phyloP scores from a whole-genome alignment of 2,113 vertebrate species.

The Anseranas semipalmata region DNA sequence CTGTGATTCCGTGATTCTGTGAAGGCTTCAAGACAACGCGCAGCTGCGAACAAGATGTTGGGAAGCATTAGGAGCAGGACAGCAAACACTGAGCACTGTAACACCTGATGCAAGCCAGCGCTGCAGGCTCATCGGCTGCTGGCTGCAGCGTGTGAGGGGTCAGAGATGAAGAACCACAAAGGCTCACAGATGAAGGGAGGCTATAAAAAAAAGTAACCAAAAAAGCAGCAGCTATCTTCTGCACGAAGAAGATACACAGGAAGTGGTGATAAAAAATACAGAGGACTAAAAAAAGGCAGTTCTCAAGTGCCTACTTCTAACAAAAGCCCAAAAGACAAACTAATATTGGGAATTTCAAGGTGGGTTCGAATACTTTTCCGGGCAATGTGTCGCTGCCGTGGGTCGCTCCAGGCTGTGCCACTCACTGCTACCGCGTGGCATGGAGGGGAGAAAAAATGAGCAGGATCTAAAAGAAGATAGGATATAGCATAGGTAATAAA shows the following conservation, averaged over 20 bases:
- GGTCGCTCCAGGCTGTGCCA: not conserved
- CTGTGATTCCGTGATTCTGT: too few species aligned
- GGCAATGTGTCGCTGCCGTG: not conserved
- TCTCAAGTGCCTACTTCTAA: not conserved
- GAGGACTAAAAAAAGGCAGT: not conserved
- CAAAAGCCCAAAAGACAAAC: not conserved
- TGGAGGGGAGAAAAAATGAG: not conserved
- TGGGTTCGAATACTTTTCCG: not conserved
- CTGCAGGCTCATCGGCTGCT: not conserved
- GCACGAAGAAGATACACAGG: not conserved
- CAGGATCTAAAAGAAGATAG: accelerated
- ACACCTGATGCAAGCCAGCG: not conserved
- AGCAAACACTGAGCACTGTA: not conserved
- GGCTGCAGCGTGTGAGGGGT: not conserved
- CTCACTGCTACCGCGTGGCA: not conserved
- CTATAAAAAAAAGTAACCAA: not conserved
- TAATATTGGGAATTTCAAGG: not conserved
- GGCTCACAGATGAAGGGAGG: not conserved
- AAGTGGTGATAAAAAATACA: not conserved
- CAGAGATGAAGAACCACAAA: not conserved
- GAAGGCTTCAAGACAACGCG: not conserved
- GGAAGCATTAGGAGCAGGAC: not conserved
- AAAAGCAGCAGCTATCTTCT: not conserved
- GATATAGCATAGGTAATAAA: not conserved
- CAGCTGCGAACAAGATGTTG: not conserved